phyloP scores from a whole-genome alignment of 2,888 invertebrate genomes.

The Ormyrus pomaceus region DNA sequence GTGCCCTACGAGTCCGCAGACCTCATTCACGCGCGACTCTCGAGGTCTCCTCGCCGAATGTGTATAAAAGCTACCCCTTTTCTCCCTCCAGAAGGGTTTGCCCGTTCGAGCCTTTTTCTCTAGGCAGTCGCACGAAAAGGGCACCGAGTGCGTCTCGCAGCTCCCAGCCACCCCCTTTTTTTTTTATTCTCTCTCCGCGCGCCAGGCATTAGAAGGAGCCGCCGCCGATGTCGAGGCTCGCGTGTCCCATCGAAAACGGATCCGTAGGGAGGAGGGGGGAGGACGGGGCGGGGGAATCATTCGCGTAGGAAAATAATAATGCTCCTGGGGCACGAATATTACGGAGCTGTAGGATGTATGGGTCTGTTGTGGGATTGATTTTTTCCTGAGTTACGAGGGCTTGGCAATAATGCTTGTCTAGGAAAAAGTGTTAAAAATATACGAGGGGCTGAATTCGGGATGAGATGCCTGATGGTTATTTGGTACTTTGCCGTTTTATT shows the following conservation, averaged over 20 bases:
- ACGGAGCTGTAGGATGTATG: not conserved
- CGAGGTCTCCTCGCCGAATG: constrained; percentile 21
- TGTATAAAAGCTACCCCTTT: constrained; percentile 21
- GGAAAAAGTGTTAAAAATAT: no score
- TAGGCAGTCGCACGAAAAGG: no score
- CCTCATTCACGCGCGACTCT: constrained; percentile 29
- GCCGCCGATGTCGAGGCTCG: not conserved
- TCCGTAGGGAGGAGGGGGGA: not conserved
- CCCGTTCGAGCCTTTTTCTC: constrained; percentile 9
- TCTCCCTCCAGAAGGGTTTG: not conserved
- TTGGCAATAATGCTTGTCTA: no score
- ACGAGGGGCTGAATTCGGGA: no score
- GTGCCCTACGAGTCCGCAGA: not conserved
- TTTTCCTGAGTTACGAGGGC: not conserved
- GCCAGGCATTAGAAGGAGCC: constrained; percentile 19
- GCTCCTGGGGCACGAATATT: constrained; percentile 11
- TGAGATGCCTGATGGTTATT: no score
- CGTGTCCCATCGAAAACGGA: constrained; percentile 17
- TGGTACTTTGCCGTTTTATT: no score
- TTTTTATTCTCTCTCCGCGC: not conserved
- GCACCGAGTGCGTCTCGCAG: not conserved
- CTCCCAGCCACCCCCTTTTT: no score
- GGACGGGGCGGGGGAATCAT: not conserved
- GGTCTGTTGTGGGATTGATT: constrained; percentile 7
- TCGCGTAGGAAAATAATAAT: constrained; percentile 14